Percentiles rank a stretch among this genome's conserved stretches.
These are phyloP conservation scores for Caenorhabditis becei DNA, from an alignment of 2,888 invertebrate species.

Conservation along the genomic window DNA sequence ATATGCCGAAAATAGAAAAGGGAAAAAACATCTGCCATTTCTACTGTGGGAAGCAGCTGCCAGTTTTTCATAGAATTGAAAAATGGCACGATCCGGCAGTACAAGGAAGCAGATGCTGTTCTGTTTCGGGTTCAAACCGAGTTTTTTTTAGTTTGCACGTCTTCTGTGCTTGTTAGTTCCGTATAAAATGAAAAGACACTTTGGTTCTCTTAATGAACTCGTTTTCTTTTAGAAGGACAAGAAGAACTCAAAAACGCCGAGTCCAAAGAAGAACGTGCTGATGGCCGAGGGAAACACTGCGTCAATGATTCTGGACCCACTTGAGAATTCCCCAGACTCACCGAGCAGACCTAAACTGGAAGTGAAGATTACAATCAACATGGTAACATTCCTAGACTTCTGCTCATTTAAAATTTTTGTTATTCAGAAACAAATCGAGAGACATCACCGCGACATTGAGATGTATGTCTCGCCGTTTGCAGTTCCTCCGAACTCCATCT, in stretches of 20 bases:
- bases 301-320: slow-evolving; percentile 2
- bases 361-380: slow-evolving; percentile 47
- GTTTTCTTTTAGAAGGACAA: neutral
- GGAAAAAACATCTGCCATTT: too few species aligned
- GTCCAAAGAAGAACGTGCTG: neutral
- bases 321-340: neutral
- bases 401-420: neutral
- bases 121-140: too few species aligned
- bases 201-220: neutral
- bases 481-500: slow-evolving; percentile 26
- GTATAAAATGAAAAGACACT: too few species aligned
- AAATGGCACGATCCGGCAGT: too few species aligned
- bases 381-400: slow-evolving; percentile 8
- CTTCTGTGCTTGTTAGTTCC: too few species aligned
- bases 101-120: too few species aligned
- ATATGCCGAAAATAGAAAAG: too few species aligned
- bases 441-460: slow-evolving; percentile 46
- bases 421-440: slow-evolving; percentile 48
- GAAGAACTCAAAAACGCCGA: neutral
- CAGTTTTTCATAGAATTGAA: too few species aligned
- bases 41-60: too few species aligned
- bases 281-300: neutral
- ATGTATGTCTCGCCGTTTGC: slow-evolving; percentile 30
- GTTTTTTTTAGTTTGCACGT: too few species aligned
- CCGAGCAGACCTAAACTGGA: slow-evolving; percentile 1